These are phyloP conservation scores for Mesembrinibis cayennensis DNA, from an alignment of 2,113 vertebrate genomes.

Conservation along the genomic window DNA sequence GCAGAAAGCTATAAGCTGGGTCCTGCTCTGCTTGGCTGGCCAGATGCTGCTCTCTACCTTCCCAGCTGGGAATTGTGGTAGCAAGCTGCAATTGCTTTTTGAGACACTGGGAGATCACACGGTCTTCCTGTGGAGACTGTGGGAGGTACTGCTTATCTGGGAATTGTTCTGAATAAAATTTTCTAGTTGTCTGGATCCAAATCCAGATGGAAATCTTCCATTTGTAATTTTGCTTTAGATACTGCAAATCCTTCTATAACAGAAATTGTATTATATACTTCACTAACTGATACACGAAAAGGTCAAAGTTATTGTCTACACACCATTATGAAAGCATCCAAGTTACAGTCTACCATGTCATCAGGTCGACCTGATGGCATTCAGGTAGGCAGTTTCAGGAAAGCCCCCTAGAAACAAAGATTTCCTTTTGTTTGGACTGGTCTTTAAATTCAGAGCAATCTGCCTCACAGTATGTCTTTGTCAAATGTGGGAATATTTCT, in stretches of 20 bases:
- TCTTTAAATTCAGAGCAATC: not conserved
- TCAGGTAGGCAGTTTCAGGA: not conserved
- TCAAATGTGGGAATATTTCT: not conserved
- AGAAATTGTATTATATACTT: not conserved
- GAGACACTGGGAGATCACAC: not conserved
- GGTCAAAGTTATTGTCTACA: not conserved
- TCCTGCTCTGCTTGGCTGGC: not conserved
- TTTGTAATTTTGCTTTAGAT: not conserved
- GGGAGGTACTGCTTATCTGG: not conserved
- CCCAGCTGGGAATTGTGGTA: not conserved
- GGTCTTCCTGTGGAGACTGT: not conserved
- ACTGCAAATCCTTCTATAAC: not conserved
- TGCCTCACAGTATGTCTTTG: not conserved
- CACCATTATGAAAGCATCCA: not conserved
- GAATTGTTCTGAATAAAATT: not conserved
- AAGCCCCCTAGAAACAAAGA: not conserved
- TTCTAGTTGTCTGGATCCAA: not conserved
- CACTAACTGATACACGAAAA: not conserved
- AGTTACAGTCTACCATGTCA: not conserved
- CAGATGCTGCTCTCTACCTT: constrained; percentile 4
- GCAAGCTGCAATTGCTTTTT: not conserved
- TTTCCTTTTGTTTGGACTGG: not conserved
- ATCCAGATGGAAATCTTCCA: not conserved
- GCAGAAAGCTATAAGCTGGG: not conserved
- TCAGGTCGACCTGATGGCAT: not conserved